Conservation (phyloP, 1,140 invertebrate genomes). For the Drosophila eugracilis region DNA sequence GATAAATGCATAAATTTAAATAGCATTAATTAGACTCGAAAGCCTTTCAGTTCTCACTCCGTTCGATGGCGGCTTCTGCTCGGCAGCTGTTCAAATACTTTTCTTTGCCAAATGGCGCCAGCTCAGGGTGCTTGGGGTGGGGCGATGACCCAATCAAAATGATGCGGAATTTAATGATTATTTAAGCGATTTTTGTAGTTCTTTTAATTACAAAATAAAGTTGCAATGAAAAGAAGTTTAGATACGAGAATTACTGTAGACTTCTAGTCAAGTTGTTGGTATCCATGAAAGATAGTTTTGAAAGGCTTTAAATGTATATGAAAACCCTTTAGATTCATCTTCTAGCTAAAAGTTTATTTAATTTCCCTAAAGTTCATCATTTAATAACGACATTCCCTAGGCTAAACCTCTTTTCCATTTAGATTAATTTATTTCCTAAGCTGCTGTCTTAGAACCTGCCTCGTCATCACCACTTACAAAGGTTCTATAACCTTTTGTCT, state of each 20-base stretch:
- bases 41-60: slow-evolving; percentile 21
- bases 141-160: slow-evolving; percentile 22
- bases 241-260: too few relatives aligned
- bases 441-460: not conserved
- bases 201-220: too few relatives aligned
- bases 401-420: not conserved
- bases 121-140: slow-evolving; percentile 23
- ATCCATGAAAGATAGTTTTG: too few relatives aligned
- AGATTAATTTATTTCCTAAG: not conserved
- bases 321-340: not conserved
- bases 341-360: too few relatives aligned
- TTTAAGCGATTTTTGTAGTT: not conserved
- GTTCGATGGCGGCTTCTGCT: slow-evolving; percentile 28
- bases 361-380: not conserved
- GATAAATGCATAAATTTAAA: slow-evolving; percentile 70
- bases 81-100: slow-evolving; percentile 63
- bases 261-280: too few relatives aligned
- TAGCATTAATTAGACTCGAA: slow-evolving; percentile 58
- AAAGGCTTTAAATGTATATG: too few relatives aligned
- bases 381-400: not conserved
- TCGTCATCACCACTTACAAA: slow-evolving; percentile 10
- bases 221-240: too few relatives aligned
- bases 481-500: slow-evolving; percentile 19
- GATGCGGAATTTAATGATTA: slow-evolving; percentile 3
- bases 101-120: slow-evolving; percentile 41